Percentiles rank a stretch among this genome's conserved stretches.
Evolutionary conservation across 2,888 invertebrate species (phyloP).

Genomic region (Margaritifera margaritifera): DNA sequence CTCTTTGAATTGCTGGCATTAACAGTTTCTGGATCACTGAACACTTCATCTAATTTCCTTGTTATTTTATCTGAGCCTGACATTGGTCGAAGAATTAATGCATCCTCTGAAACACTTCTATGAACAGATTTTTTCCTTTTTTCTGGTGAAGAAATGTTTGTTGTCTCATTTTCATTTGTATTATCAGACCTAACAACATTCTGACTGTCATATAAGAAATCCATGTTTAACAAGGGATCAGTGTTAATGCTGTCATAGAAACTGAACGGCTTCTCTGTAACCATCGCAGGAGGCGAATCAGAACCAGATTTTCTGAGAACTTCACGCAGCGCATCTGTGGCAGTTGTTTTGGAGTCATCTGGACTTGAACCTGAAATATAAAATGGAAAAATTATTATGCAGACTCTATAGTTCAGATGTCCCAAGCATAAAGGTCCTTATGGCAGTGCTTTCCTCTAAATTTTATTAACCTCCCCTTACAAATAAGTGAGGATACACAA

Average conservation of each 20-base stretch:
- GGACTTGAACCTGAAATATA: constrained; percentile 49
- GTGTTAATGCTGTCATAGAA: constrained; percentile 47
- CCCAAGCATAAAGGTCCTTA: neutral
- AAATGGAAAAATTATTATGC: neutral
- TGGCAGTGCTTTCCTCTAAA: neutral
- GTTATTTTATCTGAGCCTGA: too few relatives aligned
- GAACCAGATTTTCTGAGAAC: constrained; percentile 59
- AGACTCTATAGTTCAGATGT: neutral
- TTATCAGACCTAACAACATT: constrained; percentile 7
- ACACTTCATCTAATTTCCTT: too few relatives aligned
- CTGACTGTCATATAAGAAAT: constrained; percentile 29
- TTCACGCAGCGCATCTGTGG: constrained; percentile 52
- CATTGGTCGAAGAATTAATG: constrained; percentile 1
- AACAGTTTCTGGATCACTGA: too few relatives aligned
- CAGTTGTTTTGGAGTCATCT: constrained; percentile 45
- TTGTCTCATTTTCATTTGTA: constrained; percentile 13
- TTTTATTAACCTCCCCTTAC: neutral
- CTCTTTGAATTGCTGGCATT: too few relatives aligned
- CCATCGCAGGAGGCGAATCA: constrained; percentile 31
- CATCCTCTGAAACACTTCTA: constrained; percentile 36
- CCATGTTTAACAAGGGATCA: constrained; percentile 55
- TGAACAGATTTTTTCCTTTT: constrained; percentile 17
- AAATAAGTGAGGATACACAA: too few relatives aligned
- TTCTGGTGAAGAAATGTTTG: constrained; percentile 5
- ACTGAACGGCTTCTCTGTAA: constrained; percentile 28